phyloP scores from a whole-genome alignment of 2,888 invertebrate genomes.

The Sinohyriopsis cumingii region DNA sequence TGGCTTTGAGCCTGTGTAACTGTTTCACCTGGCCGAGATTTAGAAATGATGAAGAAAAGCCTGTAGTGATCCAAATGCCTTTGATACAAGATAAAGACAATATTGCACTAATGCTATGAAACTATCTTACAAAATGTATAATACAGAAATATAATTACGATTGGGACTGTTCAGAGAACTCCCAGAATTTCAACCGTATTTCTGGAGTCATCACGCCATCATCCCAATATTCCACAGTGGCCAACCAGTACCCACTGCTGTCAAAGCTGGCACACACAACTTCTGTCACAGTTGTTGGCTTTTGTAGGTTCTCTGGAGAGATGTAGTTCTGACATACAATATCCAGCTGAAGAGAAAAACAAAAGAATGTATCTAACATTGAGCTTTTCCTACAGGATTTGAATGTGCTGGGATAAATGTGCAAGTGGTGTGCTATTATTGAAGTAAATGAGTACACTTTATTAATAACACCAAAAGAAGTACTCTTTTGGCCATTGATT shows the following conservation, averaged over 20 bases:
- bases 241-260: conserved; percentile 82
- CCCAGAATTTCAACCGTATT: conserved; percentile 84
- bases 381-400: background rate
- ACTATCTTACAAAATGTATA: background rate
- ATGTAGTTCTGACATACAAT: conserved; percentile 82
- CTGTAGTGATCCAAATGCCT: background rate
- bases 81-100: background rate
- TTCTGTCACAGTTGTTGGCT: conserved; percentile 77
- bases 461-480: too few relatives aligned
- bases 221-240: conserved; percentile 76
- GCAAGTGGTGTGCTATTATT: background rate
- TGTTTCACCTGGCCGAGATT: too few relatives aligned
- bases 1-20: too few relatives aligned
- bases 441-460: background rate
- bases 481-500: too few relatives aligned
- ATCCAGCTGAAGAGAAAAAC: conserved; percentile 73
- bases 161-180: conserved; percentile 77
- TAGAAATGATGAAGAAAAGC: too few relatives aligned
- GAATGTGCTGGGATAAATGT: background rate
- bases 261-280: conserved; percentile 81
- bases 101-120: background rate
- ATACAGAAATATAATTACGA: conserved; percentile 72
- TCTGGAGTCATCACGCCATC: conserved; percentile 78
- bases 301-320: conserved; percentile 77
- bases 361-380: background rate